Conservation (phyloP, 2,113 vertebrate genomes). For the Fukomys damarensis region DNA sequence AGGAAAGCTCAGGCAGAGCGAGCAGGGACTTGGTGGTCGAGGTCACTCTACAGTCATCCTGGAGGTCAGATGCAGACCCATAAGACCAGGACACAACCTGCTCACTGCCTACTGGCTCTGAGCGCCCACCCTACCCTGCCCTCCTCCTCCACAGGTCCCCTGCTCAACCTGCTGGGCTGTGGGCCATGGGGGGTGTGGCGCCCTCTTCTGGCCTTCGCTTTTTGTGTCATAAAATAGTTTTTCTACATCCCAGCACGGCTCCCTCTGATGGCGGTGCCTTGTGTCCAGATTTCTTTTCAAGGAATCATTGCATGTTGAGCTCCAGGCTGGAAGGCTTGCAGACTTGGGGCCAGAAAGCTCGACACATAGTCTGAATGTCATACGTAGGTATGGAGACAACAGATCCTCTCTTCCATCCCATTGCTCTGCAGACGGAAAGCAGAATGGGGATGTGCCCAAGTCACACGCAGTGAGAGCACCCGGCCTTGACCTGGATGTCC, state of each 20-base stretch:
- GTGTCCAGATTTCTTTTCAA: background rate
- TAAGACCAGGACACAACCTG: background rate
- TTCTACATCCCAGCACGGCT: background rate
- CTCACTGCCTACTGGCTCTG: background rate
- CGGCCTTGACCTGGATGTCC: background rate
- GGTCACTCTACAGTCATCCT: background rate
- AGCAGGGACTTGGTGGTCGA: no score
- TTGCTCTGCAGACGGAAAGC: background rate
- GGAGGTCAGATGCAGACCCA: background rate
- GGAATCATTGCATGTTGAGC: background rate
- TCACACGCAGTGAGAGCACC: background rate
- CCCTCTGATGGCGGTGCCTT: background rate
- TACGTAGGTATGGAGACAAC: background rate
- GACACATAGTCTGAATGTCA: background rate
- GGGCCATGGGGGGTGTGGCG: accelerated
- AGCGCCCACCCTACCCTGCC: no score
- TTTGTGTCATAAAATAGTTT: no score
- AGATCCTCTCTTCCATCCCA: background rate
- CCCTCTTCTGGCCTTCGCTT: background rate
- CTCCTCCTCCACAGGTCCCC: background rate
- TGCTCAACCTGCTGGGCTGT: background rate
- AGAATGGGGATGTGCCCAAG: background rate
- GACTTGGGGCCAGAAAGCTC: background rate
- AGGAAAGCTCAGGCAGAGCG: background rate
- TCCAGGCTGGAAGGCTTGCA: accelerated